Conservation (phyloP, 2,888 invertebrate genomes). For the Cheilosia variabilis region DNA sequence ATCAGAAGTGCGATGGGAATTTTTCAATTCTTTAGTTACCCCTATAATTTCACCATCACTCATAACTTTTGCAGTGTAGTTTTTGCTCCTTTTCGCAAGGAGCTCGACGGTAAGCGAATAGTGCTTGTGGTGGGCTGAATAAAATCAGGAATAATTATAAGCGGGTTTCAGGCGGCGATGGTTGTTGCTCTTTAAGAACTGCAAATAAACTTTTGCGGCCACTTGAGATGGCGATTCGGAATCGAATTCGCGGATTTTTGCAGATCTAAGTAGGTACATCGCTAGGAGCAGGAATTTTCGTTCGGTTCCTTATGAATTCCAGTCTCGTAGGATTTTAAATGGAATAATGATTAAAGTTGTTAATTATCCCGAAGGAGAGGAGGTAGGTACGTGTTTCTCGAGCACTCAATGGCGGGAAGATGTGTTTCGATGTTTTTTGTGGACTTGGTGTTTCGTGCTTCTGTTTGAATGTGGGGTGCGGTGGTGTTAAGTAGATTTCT, state of each 20-base stretch:
- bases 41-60: constrained; percentile 72
- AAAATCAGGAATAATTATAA: constrained; percentile 74
- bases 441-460: constrained; percentile 12
- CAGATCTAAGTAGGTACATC: constrained; percentile 19
- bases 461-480: not conserved
- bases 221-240: constrained; percentile 65
- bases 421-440: constrained; percentile 50
- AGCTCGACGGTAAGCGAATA: constrained; percentile 5
- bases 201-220: constrained; percentile 61
- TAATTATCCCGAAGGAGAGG: constrained; percentile 73
- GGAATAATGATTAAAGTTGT: constrained; percentile 75
- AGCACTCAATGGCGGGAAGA: constrained; percentile 4
- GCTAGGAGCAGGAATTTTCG: constrained; percentile 46
- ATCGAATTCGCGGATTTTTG: constrained; percentile 54
- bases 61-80: constrained; percentile 62
- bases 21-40: constrained; percentile 73
- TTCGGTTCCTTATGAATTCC: constrained; percentile 60
- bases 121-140: constrained; percentile 58
- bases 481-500: constrained; percentile 53
- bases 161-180: constrained; percentile 28
- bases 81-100: constrained; percentile 47
- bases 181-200: constrained; percentile 39
- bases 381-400: constrained; percentile 55
- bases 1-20: constrained; percentile 68
- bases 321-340: constrained; percentile 73